Percentiles rank a stretch among this genome's conserved stretches.
phyloP scores from a whole-genome alignment of 2,888 invertebrate genomes.

The Lithophane socia region DNA sequence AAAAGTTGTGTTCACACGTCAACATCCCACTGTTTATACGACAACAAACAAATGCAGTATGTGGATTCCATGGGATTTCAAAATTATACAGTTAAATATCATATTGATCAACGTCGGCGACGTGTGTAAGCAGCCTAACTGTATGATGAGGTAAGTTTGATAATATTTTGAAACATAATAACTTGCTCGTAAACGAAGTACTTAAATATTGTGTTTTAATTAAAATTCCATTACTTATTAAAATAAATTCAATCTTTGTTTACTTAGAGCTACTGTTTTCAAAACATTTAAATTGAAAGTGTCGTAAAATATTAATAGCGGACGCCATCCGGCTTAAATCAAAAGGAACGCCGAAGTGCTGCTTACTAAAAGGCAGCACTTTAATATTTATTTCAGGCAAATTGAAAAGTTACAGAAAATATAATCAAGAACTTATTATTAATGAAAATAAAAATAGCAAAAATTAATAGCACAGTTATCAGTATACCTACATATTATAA shows the following conservation, averaged over 20 bases:
- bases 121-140: not conserved
- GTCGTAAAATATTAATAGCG: conserved; percentile 35
- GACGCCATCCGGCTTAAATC: conserved; percentile 1
- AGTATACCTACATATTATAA: not conserved
- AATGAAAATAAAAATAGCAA: too few species aligned
- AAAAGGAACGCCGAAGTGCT: not conserved
- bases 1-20: not conserved
- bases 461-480: not conserved
- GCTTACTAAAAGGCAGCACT: not conserved
- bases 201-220: not conserved
- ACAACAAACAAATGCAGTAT: not conserved
- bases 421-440: not conserved
- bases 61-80: not conserved
- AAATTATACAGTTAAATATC: not conserved
- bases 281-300: conserved; percentile 15
- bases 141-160: too few species aligned
- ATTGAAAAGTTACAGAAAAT: not conserved
- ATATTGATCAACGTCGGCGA: too few species aligned
- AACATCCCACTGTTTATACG: not conserved
- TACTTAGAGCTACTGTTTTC: not conserved
- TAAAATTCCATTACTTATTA: not conserved
- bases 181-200: conserved; percentile 1
- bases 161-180: not conserved
- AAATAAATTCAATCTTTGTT: conserved; percentile 7
- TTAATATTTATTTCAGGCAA: conserved; percentile 1